Evolutionary conservation across 2,797 vertebrate genomes (phyloP).

Genomic region (Arctocebus calabarensis): DNA sequence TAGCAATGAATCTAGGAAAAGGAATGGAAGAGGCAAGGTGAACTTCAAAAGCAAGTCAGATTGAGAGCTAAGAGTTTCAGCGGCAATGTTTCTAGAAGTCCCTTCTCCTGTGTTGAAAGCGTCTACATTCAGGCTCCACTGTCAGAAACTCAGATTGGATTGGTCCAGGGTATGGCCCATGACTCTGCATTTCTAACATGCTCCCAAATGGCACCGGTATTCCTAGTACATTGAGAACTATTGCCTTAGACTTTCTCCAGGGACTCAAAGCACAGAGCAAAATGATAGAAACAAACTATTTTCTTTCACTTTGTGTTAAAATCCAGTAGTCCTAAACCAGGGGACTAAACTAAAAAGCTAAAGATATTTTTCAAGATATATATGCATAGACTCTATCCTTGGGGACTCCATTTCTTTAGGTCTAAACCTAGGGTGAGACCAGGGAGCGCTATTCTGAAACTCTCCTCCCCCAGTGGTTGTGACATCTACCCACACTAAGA

Average conservation of each 20-base stretch:
- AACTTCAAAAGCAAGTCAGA: background rate
- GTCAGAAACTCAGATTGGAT: background rate
- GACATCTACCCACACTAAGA: background rate
- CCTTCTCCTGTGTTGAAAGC: background rate
- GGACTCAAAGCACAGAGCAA: background rate
- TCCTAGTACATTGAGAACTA: background rate
- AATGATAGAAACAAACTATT: background rate
- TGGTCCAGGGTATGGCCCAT: no score
- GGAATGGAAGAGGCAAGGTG: background rate
- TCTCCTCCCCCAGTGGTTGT: background rate
- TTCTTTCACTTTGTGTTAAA: constrained; percentile 3
- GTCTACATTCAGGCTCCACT: background rate
- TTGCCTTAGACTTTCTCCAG: background rate
- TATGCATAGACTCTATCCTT: background rate
- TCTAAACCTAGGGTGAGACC: background rate
- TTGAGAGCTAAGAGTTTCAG: background rate
- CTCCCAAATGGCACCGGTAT: background rate
- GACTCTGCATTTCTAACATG: background rate
- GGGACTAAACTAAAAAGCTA: constrained; percentile 19
- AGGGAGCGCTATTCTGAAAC: background rate
- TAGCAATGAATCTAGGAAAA: background rate
- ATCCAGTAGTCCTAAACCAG: background rate
- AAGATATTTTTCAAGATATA: background rate
- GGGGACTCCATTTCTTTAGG: background rate
- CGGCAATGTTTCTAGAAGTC: background rate